Evolutionary conservation across 2,797 vertebrate species (phyloP).

Genomic region (Amniataba percoides): DNA sequence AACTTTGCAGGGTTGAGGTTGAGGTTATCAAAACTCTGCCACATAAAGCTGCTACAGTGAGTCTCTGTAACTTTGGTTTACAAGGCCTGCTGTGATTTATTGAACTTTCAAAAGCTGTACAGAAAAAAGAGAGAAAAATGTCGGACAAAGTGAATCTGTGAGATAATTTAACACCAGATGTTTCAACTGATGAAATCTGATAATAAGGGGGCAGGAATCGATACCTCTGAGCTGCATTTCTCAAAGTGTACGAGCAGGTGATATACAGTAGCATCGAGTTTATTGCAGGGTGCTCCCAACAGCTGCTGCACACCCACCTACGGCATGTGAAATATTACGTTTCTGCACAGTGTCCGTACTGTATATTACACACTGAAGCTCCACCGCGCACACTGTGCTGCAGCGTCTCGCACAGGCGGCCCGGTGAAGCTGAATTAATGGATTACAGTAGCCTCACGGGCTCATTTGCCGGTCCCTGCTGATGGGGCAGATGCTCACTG

Average conservation of each 20-base stretch:
- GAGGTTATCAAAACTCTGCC: constrained; percentile 41
- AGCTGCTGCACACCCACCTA: neutral
- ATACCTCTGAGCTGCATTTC: neutral
- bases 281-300: neutral
- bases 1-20: constrained; percentile 29
- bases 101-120: neutral
- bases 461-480: constrained; percentile 64
- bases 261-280: constrained; percentile 1
- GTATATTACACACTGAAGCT: constrained; percentile 21
- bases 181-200: constrained; percentile 11
- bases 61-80: constrained; percentile 10
- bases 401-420: constrained; percentile 30
- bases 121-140: neutral
- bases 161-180: neutral
- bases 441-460: constrained; percentile 62
- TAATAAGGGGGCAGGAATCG: neutral
- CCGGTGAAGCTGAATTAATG: constrained; percentile 78
- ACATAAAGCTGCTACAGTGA: constrained; percentile 12
- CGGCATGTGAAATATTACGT: constrained; percentile 1
- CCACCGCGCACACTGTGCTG: neutral
- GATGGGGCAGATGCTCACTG: constrained; percentile 79
- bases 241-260: neutral
- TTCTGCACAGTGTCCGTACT: constrained; percentile 22
- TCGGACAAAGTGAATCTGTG: neutral
- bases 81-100: neutral